Evolutionary conservation across 2,888 invertebrate species (phyloP), one percentile per base, ranked within the genome.

Genomic region (Apodemia hepburni): DNA sequence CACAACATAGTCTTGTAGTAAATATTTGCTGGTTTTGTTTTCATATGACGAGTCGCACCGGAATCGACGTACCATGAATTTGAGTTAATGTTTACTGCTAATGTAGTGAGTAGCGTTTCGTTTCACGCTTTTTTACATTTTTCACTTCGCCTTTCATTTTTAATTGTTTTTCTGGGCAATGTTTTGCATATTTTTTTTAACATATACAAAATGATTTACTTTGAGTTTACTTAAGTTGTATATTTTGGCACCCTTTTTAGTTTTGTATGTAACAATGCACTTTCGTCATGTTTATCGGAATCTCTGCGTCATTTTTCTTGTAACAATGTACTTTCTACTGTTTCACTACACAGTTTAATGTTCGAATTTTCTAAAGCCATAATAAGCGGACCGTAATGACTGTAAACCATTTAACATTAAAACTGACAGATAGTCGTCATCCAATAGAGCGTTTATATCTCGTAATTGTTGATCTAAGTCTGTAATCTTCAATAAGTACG

Each of bases 321-420:
- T n/a, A n/a, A n/a, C n/a, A n/a, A n/a, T n/a, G n/a, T n/a, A n/a
- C n/a, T n/a, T n/a, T n/a, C n/a, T 0, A 66, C 65, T 7, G 51
- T 47, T 64, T 69, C 68, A 64, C 68, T 67, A 7, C 47, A 64
- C 29, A 69, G 51, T 63, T 64, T 65, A 45, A 66, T 64, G 57
- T 66, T 69, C 2, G 66, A 67, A 61, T 70, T 70, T 66, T 69
- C 68, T 29, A 69, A 61, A 12, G 69, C 65, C 70, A 70, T 68
- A 7, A 68, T 71, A 8, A 69, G 64, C 22, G 66, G 68, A 38
- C 68, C 69, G 42, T 68, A 69, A 5, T 58, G 64, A 42, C 15
- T 69, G 61, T n/a, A 71, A 65, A 17, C 69, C 68, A 45, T 67
- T 69, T 58, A 71, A 47, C 60, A 71, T 65, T 22, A 70, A 47